Evolutionary conservation across 2,113 vertebrate genomes (phyloP), one percentile per base, ranked within the genome.

Genomic region (Ophiodon elongatus): DNA sequence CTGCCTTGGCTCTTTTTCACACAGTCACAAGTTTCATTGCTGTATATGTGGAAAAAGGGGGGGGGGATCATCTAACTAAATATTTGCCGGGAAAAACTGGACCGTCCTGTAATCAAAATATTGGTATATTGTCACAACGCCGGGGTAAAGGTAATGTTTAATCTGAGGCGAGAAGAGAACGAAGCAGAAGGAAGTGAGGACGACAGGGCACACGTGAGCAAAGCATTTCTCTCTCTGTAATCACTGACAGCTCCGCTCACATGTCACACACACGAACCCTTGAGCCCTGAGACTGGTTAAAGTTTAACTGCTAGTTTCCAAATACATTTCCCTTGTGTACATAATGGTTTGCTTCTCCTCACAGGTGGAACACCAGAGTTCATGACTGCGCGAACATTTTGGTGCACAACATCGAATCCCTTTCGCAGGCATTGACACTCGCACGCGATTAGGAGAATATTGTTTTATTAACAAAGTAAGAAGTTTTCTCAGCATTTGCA

Each of bases 231-330:
- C 45, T 57, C 33, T 84, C 2, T 83, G 50, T 45, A 81, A 82
- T 73, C n/a, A 78, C 59, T 50, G 27, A 65, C 60, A 63, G 60
- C 65, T 60, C 0, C 23, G 25, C 8, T 83, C 70, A 89, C 63
- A 31, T 35, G 21, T 63, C 54, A 33, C 29, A 50, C 29, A 63
- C 11, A 79, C 33, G 45, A 80, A 85, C 80, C 47, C 67, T 79
- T 27, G 11, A 14, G 63, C 25, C 76, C 43, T 73, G 21, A 76
- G 70, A 80, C 41, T 35, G 8, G 50, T 83, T 76, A 73, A 82
- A 76, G 21, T 76, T 82, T 77, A 89, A 85, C 90, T 50, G 1
- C 7, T 59, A 39, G 64, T 76, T 77, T 27, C 7, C 60, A 25
- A 67, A 27, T 50, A 47, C 23, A 50, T 45, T 56, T 41, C 17